These are phyloP conservation scores for Xiphophorus couchianus DNA, from an alignment of 2,113 vertebrate species.

Conservation along the genomic window DNA sequence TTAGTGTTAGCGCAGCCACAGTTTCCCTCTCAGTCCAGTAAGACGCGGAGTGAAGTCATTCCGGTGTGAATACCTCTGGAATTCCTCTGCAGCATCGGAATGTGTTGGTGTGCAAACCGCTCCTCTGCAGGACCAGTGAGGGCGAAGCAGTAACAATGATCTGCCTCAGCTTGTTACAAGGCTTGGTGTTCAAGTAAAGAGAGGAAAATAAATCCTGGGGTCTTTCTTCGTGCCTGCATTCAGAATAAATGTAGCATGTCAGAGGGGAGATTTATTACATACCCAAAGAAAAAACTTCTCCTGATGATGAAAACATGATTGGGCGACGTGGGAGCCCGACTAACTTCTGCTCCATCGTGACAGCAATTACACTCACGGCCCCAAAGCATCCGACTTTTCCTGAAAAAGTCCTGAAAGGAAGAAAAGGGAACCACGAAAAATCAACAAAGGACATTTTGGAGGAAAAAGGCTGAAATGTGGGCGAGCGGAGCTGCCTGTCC, in stretches of 20 bases:
- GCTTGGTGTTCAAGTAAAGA: conserved; percentile 56
- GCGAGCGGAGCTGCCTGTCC: conserved; percentile 71
- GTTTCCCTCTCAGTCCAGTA: conserved; percentile 42
- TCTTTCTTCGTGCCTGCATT: conserved; percentile 76
- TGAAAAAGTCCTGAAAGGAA: conserved; percentile 47
- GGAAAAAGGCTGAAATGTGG: conserved; percentile 52
- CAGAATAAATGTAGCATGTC: conserved; percentile 80
- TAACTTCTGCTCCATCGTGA: conserved; percentile 65
- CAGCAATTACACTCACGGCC: conserved; percentile 73
- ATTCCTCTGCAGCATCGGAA: conserved; percentile 61
- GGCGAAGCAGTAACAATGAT: conserved; percentile 72
- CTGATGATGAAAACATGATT: conserved; percentile 75
- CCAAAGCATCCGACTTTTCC: conserved; percentile 50
- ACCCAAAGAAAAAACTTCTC: conserved; percentile 72
- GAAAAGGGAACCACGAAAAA: conserved; percentile 33
- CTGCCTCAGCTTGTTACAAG: conserved; percentile 81
- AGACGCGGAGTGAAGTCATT: conserved; percentile 50
- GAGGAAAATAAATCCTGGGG: conserved; percentile 22
- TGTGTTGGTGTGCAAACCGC: conserved; percentile 69
- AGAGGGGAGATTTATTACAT: conserved; percentile 74
- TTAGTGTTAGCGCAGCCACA: too few relatives aligned
- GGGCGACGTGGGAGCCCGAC: conserved; percentile 62
- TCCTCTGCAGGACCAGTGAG: conserved; percentile 66
- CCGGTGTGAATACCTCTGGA: conserved; percentile 67
- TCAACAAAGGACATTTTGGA: conserved; percentile 66